phyloP scores from a whole-genome alignment of 2,797 vertebrate species.

The Dendrocincla fuliginosa region DNA sequence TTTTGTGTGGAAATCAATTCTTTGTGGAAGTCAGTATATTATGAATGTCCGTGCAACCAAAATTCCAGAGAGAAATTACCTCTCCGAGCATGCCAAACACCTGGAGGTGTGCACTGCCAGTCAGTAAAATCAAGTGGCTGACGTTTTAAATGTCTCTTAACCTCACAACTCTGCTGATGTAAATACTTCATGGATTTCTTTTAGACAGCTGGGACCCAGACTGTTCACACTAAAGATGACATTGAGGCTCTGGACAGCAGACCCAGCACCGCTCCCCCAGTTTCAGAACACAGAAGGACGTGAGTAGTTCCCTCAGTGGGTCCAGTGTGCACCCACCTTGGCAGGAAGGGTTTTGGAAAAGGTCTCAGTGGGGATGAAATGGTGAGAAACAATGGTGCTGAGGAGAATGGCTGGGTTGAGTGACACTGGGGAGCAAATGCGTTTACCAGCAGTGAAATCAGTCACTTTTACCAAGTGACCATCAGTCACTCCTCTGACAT shows the following conservation, averaged over 20 bases:
- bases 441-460: neutral
- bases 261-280: neutral
- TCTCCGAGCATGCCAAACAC: slow-evolving; percentile 65
- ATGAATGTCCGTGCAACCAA: slow-evolving; percentile 74
- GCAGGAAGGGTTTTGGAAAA: neutral
- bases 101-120: slow-evolving; percentile 59
- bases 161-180: neutral
- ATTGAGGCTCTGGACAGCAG: neutral
- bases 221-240: neutral
- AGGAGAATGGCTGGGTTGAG: neutral
- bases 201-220: neutral
- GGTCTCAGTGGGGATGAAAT: neutral
- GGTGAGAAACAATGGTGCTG: neutral
- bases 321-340: accelerated
- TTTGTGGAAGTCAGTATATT: slow-evolving; percentile 78
- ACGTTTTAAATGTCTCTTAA: slow-evolving; percentile 73
- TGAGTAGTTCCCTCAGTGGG: accelerated
- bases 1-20: slow-evolving; percentile 83
- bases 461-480: neutral
- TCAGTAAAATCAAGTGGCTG: slow-evolving; percentile 61
- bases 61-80: slow-evolving; percentile 80
- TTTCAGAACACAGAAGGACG: neutral
- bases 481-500: neutral
- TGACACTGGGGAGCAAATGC: neutral
- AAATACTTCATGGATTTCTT: slow-evolving; percentile 17